Percentiles rank a stretch among this genome's conserved stretches.
phyloP scores from a whole-genome alignment of 1,140 invertebrate genomes.

The Scaptomyza hsui region DNA sequence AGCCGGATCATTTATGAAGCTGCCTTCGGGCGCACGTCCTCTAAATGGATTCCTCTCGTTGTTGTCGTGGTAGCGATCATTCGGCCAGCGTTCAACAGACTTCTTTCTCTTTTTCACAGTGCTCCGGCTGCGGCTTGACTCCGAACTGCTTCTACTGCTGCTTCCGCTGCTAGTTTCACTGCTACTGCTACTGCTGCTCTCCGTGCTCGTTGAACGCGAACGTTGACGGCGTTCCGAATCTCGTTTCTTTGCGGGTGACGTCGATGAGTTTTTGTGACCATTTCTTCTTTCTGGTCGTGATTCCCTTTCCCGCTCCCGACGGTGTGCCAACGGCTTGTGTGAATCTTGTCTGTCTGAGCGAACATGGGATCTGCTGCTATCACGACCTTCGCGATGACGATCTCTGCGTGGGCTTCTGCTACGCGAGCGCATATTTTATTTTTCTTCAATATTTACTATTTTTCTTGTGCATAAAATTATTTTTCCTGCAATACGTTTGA shows the following conservation, averaged over 20 bases:
- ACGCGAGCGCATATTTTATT: conserved; percentile 53
- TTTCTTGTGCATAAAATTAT: neutral
- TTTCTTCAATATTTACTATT: conserved; percentile 2
- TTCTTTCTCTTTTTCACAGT: conserved; percentile 25
- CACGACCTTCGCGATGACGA: conserved; percentile 21
- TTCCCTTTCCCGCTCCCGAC: conserved; percentile 24
- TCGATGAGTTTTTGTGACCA: neutral
- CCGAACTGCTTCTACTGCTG: conserved; percentile 20
- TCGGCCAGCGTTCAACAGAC: conserved; percentile 82
- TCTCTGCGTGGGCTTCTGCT: conserved; percentile 50
- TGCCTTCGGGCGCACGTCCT: conserved; percentile 53
- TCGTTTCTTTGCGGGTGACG: conserved; percentile 14
- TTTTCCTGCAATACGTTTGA: conserved; percentile 30
- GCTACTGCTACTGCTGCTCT: conserved; percentile 31
- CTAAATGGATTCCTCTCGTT: conserved; percentile 69
- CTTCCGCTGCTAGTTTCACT: conserved; percentile 15
- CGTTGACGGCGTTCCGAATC: conserved; percentile 13
- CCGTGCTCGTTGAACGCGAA: conserved; percentile 23
- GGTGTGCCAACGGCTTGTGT: conserved; percentile 3
- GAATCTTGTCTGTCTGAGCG: conserved; percentile 26
- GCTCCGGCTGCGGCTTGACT: conserved; percentile 29
- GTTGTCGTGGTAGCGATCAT: conserved; percentile 79
- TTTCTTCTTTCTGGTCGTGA: conserved; percentile 20
- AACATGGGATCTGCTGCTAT: conserved; percentile 13
- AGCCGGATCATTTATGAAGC: conserved; percentile 64